These are phyloP conservation scores for Camponotus vicinus DNA, from an alignment of 1,140 invertebrate species.

Conservation along the genomic window DNA sequence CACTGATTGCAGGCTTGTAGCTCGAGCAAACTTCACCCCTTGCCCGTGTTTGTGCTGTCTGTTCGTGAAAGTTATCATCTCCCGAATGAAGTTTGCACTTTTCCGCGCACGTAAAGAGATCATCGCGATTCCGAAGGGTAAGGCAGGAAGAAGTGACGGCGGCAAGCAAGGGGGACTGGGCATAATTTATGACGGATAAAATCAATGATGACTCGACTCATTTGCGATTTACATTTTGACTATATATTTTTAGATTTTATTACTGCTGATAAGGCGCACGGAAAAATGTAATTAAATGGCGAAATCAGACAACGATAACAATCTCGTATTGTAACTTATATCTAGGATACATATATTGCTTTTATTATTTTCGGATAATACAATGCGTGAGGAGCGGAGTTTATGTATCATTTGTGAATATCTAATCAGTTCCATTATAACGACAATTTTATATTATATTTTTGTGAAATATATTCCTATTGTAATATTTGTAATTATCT, in stretches of 20 bases:
- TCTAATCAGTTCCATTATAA: background rate
- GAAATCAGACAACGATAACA: background rate
- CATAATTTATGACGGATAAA: conserved; percentile 59
- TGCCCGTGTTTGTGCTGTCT: conserved; percentile 26
- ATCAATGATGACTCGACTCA: conserved; percentile 55
- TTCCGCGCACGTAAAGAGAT: conserved; percentile 47
- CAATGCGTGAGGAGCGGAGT: background rate
- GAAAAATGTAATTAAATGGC: conserved; percentile 64
- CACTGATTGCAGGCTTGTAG: conserved; percentile 60
- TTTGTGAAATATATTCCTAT: background rate
- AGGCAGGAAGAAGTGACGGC: background rate
- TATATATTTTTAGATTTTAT: conserved; percentile 49
- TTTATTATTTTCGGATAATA: conserved; percentile 20
- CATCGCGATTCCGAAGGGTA: conserved; percentile 55
- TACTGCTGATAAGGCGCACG: conserved; percentile 58
- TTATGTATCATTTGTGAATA: background rate
- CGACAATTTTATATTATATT: conserved; percentile 29
- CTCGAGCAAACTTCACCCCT: background rate
- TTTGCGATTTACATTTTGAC: conserved; percentile 55
- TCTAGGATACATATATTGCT: conserved; percentile 46
- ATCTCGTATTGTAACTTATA: conserved; percentile 41
- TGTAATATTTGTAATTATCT: background rate
- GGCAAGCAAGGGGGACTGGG: background rate
- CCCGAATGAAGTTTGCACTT: conserved; percentile 64
- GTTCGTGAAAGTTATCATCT: conserved; percentile 65